phyloP scores from a whole-genome alignment of 1,140 invertebrate species.

The Leptestheria dahalacensis region DNA sequence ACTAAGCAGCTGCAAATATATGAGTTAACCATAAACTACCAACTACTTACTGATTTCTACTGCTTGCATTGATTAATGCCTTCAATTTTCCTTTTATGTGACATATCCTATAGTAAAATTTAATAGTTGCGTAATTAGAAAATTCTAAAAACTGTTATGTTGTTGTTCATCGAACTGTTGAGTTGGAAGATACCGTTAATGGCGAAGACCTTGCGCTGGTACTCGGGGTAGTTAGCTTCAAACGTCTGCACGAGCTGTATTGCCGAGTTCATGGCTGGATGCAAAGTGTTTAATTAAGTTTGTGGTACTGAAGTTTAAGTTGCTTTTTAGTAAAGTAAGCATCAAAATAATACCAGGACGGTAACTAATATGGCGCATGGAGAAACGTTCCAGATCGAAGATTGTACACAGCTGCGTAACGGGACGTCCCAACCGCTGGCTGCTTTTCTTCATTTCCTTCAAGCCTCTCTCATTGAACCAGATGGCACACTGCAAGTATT shows the following conservation, averaged over 20 bases:
- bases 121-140: no score
- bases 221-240: constrained; percentile 24
- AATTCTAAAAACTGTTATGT: no score
- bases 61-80: no score
- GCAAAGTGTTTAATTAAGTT: neutral
- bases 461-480: constrained; percentile 30
- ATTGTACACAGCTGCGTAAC: constrained; percentile 44
- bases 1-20: no score
- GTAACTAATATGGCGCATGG: constrained; percentile 65
- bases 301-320: neutral
- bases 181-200: no score
- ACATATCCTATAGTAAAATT: no score
- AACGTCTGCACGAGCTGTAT: constrained; percentile 27
- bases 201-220: constrained; percentile 30
- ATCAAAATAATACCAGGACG: constrained; percentile 43
- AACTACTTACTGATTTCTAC: no score
- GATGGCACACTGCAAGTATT: constrained; percentile 51
- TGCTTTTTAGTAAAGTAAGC: neutral
- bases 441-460: constrained; percentile 35
- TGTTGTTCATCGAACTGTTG: no score
- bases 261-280: constrained; percentile 4
- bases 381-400: constrained; percentile 74
- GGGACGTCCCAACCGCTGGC: constrained; percentile 40
- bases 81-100: no score
- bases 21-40: no score